Conservation (phyloP, 1,140 invertebrate genomes). For the Hirudo medicinalis region DNA sequence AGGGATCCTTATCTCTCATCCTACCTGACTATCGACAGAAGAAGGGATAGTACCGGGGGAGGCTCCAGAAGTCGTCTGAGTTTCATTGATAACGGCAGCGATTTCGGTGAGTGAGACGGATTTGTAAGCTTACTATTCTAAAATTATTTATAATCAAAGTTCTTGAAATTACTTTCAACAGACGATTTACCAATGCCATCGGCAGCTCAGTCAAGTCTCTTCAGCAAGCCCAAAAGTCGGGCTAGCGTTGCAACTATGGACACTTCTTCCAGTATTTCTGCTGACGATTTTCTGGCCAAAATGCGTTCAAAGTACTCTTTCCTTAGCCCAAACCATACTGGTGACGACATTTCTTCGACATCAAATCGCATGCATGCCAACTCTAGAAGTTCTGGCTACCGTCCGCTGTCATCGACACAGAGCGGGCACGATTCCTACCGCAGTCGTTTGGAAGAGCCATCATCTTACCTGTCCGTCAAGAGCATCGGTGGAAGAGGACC, state of each 20-base stretch:
- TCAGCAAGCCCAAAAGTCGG: constrained; percentile 2
- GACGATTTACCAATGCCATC: no score
- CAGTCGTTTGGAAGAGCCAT: background rate
- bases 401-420: background rate
- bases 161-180: no score
- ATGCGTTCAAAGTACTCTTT: constrained; percentile 16
- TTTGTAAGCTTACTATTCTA: no score
- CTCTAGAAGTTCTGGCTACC: background rate
- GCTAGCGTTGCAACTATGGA: constrained; percentile 14
- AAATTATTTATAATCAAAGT: no score
- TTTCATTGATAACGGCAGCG: background rate
- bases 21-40: background rate
- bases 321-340: background rate
- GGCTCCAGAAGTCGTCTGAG: background rate
- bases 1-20: background rate
- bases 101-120: background rate
- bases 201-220: no score
- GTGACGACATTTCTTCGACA: background rate
- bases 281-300: constrained; percentile 14
- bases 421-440: constrained; percentile 3
- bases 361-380: no score
- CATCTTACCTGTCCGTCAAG: background rate
- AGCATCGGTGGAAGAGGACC: background rate
- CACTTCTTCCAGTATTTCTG: constrained; percentile 3
- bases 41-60: background rate